phyloP scores from a whole-genome alignment of 2,797 vertebrate species.

The Onychomys leucogaster region DNA sequence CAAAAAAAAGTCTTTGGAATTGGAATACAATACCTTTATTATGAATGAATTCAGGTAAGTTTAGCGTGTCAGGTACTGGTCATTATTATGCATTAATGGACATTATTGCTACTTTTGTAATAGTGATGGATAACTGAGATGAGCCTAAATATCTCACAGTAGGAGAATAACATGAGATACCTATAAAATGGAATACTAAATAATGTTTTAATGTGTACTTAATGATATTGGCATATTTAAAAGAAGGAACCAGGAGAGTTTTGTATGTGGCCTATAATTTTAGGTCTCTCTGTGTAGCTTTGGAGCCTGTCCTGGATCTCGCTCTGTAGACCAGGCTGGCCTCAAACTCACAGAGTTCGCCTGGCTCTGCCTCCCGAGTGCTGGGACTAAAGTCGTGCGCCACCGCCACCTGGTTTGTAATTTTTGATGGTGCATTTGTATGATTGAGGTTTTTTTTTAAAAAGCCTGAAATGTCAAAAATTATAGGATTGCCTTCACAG shows the following conservation, averaged over 20 bases:
- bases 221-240: constrained; percentile 25
- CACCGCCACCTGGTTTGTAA: background rate
- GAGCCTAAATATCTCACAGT: background rate
- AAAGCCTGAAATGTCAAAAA: constrained; percentile 21
- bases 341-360: no score
- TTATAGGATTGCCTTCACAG: constrained; percentile 25
- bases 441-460: background rate
- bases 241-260: constrained; percentile 43
- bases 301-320: no score
- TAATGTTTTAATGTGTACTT: background rate
- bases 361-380: no score
- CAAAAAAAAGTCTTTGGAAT: background rate
- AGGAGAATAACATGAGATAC: background rate
- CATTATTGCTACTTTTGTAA: background rate
- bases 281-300: no score
- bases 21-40: constrained; percentile 38
- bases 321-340: no score
- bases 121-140: background rate
- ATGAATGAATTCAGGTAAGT: background rate
- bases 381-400: no score
- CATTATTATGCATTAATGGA: background rate
- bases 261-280: background rate
- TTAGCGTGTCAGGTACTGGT: background rate
- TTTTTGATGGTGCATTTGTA: constrained; percentile 13
- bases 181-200: background rate